Base-by-base conservation (phyloP, 2,888 invertebrate genomes). In the Dilophus febrilis region DNA sequence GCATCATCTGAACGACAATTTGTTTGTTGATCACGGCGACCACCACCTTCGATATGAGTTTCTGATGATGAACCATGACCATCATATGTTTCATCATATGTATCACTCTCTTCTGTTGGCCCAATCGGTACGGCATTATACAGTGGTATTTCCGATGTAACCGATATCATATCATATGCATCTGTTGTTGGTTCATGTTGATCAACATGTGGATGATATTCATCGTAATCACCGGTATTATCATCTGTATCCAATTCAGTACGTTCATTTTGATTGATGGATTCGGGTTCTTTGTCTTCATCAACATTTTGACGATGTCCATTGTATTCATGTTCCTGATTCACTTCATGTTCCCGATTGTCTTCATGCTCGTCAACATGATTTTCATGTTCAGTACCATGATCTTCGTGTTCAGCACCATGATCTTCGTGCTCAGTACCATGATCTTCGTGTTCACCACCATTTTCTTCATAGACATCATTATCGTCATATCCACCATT, bases 1-100 rank as follows among this genome's bases (percentile, higher is more conserved):
- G 50, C 51, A 37, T 53, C 47, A 46, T 60, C 61, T 7, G 58
- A 59, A 4, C 59, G 55, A 42, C 61, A 61, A 28, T 32, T 32
- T 12, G 22, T 8, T 14, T 22, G 22, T 22, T 4, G 4, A 39
- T 33, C n/a, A n/a, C n/a, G n/a, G n/a, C n/a, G n/a, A n/a, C n/a
- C n/a, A n/a, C n/a, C n/a, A n/a, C n/a, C n/a, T n/a, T 3, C 13
- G 10, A 5, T 16, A 26, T 7, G 17, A 8, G 31, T 13, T n/a
- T 32, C 5, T 17, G 27, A 19, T 16, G 38, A 33, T 13, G 32
- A 16, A 36, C 8, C 6, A 8, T 27, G 7, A 6, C 11, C 27
- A 11, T 11, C 11, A 27, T 27, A 27, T 8, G 6, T 4, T n/a
- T 29, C 4, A n/a, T 29, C 29, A 29, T 29, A 3, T 8, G 12